Evolutionary conservation across 2,797 vertebrate species (phyloP).

Genomic region (Danio albolineatus): DNA sequence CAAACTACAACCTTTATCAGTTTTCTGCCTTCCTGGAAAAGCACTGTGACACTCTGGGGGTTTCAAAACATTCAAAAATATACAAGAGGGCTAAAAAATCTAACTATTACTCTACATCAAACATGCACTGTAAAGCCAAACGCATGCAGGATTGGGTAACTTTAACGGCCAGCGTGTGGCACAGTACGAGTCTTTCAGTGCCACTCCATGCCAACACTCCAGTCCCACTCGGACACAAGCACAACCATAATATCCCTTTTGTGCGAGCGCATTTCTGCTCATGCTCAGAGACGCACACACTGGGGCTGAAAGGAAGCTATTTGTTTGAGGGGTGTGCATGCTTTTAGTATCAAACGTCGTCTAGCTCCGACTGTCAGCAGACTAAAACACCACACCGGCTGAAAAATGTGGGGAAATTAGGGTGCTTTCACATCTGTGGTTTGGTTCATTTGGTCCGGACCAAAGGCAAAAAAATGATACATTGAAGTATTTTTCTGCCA

Average conservation of each 20-base stretch:
- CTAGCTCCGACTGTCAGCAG: constrained; percentile 27
- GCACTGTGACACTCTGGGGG: too few species aligned
- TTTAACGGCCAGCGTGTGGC: constrained; percentile 56
- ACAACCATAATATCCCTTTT: constrained; percentile 76
- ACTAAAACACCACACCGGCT: neutral
- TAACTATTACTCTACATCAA: neutral
- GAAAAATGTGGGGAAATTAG: neutral
- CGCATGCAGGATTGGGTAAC: constrained; percentile 1
- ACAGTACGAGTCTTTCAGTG: constrained; percentile 70
- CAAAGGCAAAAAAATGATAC: too few species aligned
- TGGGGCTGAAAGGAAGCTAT: constrained; percentile 62
- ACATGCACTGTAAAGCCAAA: neutral
- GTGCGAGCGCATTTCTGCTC: constrained; percentile 67
- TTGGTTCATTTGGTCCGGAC: too few species aligned
- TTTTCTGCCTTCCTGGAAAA: neutral
- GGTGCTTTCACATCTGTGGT: too few species aligned
- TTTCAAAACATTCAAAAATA: too few species aligned
- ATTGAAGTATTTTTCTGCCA: too few species aligned
- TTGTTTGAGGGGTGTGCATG: constrained; percentile 67
- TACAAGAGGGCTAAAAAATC: too few species aligned
- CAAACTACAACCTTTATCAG: neutral
- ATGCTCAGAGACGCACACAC: constrained; percentile 66
- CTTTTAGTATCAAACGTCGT: constrained; percentile 42
- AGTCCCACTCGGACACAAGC: constrained; percentile 46
- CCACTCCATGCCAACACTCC: constrained; percentile 47